Evolutionary conservation across 2,797 vertebrate genomes (phyloP), one percentile per base, ranked within the genome.

Genomic region (Vespertilio murinus): DNA sequence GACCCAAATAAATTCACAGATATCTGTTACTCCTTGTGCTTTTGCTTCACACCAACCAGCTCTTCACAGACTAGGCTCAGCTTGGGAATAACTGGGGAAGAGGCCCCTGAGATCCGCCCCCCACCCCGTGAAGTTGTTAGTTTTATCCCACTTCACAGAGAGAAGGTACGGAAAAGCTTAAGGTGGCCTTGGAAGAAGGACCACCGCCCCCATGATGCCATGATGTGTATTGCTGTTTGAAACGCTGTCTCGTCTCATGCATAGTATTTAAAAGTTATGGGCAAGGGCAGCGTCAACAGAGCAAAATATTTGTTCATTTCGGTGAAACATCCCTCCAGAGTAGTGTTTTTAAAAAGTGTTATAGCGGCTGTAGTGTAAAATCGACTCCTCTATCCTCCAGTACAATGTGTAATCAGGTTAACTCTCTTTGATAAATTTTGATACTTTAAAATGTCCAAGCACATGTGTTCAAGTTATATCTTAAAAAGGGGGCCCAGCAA

Each of bases 1-100:
- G 93, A 91, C 96, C 94, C 90, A 95, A 40, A 95, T 73, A 92
- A 73, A 90, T 95, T 96, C 96, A 78, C 96, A 95, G 88, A 71
- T 94, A 90, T 54, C 88, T 59, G 54, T 83, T 80, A 77, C 94
- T 93, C 81, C 59, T 67, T 38, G 49, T 70, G 88, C 83, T 97
- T 94, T 92, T 79, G 85, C 59, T 97, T 97, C 96, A 88, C 95
- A 91, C 95, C 49, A 65, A 90, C 95, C 42, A 70, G 4, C 82
- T 81, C 81, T 91, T 89, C 69, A 45, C 47, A 80, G 90, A 87
- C 52, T 18, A 3, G 0, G 7, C 77, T 91, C 80, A 47, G 47
- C 88, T 94, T 85, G 84, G 94, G 93, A 82, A 79, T 82, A 49
- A 77, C 79, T 86, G 65, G 86, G 88, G 80, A 91, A 90, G 81